Conservation (phyloP, 2,888 invertebrate species). For the Furcula furcula region DNA sequence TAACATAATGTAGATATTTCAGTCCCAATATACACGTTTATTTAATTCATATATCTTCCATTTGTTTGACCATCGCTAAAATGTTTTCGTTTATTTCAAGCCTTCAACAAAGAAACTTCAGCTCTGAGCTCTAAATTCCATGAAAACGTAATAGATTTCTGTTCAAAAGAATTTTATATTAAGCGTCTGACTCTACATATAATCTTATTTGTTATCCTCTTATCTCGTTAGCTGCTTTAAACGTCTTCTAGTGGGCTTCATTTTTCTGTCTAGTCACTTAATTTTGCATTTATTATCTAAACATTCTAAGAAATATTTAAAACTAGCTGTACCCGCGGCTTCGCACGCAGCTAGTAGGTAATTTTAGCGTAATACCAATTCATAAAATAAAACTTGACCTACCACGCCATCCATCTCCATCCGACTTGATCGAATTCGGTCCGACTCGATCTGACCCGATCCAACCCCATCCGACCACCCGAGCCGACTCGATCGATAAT, state of each 20-base stretch:
- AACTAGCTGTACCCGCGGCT: too few species aligned
- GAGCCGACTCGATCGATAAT: too few species aligned
- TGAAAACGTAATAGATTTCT: not conserved
- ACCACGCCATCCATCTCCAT: too few species aligned
- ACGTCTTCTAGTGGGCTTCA: not conserved
- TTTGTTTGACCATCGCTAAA: conserved; percentile 9
- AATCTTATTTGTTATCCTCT: not conserved
- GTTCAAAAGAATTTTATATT: not conserved
- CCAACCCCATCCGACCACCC: too few species aligned
- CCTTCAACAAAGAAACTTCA: too few species aligned
- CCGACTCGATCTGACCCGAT: too few species aligned
- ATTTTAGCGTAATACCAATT: too few species aligned
- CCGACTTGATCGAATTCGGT: too few species aligned
- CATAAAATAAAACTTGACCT: too few species aligned
- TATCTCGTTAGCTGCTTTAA: not conserved
- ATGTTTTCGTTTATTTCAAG: not conserved
- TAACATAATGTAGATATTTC: conserved; percentile 33
- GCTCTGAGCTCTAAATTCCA: not conserved
- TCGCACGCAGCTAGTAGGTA: too few species aligned
- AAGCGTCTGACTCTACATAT: not conserved
- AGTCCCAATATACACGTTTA: not conserved
- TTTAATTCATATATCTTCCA: conserved; percentile 22
- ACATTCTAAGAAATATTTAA: too few species aligned
- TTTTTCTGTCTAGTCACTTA: not conserved
- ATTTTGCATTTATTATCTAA: too few species aligned